Evolutionary conservation across 2,797 vertebrate genomes (phyloP).

Genomic region (Rhinella marina): DNA sequence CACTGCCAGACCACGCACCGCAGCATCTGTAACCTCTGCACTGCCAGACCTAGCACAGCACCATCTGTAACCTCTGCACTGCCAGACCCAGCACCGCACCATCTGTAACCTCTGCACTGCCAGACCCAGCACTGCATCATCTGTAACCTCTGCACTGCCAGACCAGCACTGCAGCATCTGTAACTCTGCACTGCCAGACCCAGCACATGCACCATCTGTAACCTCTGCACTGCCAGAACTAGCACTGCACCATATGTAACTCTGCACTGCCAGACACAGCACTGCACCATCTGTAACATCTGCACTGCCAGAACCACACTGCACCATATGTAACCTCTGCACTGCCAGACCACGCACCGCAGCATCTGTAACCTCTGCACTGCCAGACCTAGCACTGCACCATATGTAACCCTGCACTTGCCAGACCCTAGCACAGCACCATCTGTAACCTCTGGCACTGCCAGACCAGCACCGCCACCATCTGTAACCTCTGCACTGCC

Average conservation of each 20-base stretch:
- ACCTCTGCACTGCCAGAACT: neutral
- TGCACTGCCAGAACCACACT: conserved; percentile 8
- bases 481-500: neutral
- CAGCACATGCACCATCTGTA: neutral
- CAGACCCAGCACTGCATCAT: neutral
- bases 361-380: conserved; percentile 7
- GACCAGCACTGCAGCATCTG: neutral
- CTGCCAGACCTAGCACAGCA: neutral
- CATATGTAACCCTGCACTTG: neutral
- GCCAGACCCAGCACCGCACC: neutral
- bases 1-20: neutral
- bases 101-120: neutral
- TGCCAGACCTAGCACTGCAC: neutral
- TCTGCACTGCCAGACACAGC: neutral
- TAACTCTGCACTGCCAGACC: conserved; percentile 6
- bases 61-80: conserved; percentile 9
- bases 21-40: conserved; percentile 21
- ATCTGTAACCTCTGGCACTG: neutral
- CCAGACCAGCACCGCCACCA: neutral
- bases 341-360: neutral
- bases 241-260: neutral
- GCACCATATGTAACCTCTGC: conserved; percentile 17
- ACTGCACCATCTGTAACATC: neutral
- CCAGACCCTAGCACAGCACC: neutral
- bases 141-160: neutral